These are phyloP conservation scores for Cryptus armator DNA, from an alignment of 2,888 invertebrate genomes.

Conservation along the genomic window DNA sequence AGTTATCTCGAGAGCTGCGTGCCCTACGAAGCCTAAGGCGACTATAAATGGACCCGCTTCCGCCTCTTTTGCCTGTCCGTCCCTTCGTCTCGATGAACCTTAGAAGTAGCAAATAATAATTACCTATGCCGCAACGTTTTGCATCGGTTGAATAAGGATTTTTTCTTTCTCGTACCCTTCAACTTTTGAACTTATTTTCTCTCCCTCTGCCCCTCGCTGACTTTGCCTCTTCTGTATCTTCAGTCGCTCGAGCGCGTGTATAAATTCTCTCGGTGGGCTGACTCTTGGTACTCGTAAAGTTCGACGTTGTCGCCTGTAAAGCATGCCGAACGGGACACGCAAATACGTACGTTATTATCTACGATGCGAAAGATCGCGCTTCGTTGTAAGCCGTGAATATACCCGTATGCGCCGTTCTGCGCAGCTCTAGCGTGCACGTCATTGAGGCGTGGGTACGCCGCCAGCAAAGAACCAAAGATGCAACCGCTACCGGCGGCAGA, in stretches of 20 bases:
- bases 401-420: background rate
- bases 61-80: slow-evolving; percentile 18
- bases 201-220: slow-evolving; percentile 5
- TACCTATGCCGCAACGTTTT: slow-evolving; percentile 49
- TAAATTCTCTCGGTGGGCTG: slow-evolving; percentile 42
- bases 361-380: slow-evolving; percentile 41
- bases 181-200: background rate
- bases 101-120: slow-evolving; percentile 60
- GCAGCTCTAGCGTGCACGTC: slow-evolving; percentile 23
- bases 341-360: slow-evolving; percentile 53
- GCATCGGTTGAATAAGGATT: slow-evolving; percentile 20
- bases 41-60: slow-evolving; percentile 66
- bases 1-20: slow-evolving; percentile 17
- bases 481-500: slow-evolving; percentile 50
- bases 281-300: slow-evolving; percentile 56
- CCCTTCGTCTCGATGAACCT: background rate
- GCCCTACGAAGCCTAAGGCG: slow-evolving; percentile 45
- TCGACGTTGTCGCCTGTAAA: slow-evolving; percentile 51
- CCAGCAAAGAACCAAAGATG: slow-evolving; percentile 34
- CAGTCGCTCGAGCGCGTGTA: slow-evolving; percentile 28
- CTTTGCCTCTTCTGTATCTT: slow-evolving; percentile 15
- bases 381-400: slow-evolving; percentile 9
- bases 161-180: slow-evolving; percentile 3
- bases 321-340: slow-evolving; percentile 63
- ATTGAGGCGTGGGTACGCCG: slow-evolving; percentile 56